Conservation (phyloP, 2,888 invertebrate genomes). For the Stegana nigrithorax region DNA sequence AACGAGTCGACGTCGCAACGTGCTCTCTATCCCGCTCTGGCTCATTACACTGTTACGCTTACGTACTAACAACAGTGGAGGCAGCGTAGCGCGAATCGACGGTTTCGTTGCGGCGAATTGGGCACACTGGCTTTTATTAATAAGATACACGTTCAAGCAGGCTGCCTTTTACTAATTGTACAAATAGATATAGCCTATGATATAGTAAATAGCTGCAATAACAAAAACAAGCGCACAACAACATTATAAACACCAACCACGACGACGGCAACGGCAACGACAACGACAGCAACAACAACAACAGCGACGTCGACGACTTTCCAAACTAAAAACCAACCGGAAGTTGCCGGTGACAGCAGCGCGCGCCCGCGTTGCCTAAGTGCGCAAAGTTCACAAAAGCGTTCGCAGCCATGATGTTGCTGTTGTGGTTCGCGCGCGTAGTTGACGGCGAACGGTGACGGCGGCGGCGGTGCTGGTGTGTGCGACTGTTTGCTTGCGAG, state of each 20-base stretch:
- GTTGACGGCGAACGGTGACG: too few relatives aligned
- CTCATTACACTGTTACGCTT: too few relatives aligned
- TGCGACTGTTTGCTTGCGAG: conserved; percentile 25
- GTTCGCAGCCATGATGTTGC: too few relatives aligned
- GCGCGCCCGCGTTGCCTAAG: conserved; percentile 23
- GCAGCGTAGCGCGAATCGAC: background rate
- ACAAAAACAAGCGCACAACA: conserved; percentile 22
- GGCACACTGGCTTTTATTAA: background rate
- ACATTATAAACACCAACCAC: conserved; percentile 30
- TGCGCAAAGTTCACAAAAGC: too few relatives aligned
- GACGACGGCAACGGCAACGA: conserved; percentile 22
- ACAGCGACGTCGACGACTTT: conserved; percentile 41
- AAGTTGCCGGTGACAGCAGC: conserved; percentile 50
- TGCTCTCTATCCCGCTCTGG: too few relatives aligned
- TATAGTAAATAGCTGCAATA: background rate
- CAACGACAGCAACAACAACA: conserved; percentile 17
- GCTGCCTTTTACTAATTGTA: background rate
- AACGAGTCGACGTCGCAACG: background rate
- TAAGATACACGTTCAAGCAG: background rate
- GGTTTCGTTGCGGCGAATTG: background rate
- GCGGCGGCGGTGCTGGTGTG: conserved; percentile 22
- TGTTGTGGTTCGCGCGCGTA: too few relatives aligned
- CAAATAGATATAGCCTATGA: conserved; percentile 30
- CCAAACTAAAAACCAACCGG: conserved; percentile 58
- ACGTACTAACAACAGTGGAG: background rate